Percentiles rank a stretch among this genome's conserved stretches.
Evolutionary conservation across 2,113 vertebrate genomes (phyloP).

Genomic region (Notechis scutatus): DNA sequence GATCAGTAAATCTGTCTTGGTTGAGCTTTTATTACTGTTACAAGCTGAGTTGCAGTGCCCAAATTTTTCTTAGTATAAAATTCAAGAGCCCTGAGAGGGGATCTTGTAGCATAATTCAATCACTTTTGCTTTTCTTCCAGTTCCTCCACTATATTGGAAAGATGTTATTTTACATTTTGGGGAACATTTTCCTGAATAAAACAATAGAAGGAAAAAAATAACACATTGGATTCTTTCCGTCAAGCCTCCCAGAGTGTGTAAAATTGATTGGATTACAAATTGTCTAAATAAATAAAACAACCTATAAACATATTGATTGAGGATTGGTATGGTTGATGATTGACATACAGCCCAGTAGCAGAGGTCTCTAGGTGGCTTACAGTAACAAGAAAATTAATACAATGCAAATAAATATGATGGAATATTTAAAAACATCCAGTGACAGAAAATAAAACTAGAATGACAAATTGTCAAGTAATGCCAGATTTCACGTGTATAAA

Average conservation of each 20-base stretch:
- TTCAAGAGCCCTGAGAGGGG: conserved; percentile 25
- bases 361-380: not conserved
- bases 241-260: not conserved
- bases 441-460: not conserved
- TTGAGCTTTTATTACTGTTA: conserved; percentile 32
- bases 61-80: accelerated
- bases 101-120: accelerated
- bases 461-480: not conserved
- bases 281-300: not conserved
- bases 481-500: not conserved
- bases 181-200: not conserved
- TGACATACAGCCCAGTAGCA: not conserved
- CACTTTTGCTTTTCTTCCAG: not conserved
- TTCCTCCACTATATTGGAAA: not conserved
- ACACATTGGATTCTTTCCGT: not conserved
- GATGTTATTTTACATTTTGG: not conserved
- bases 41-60: not conserved
- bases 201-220: not conserved
- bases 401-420: not conserved
- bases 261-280: not conserved
- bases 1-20: conserved; percentile 12
- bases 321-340: no score
- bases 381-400: not conserved
- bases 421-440: not conserved
- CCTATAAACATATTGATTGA: not conserved